Base-by-base conservation (phyloP, 2,888 invertebrate species). In the Latrodectus elegans region DNA sequence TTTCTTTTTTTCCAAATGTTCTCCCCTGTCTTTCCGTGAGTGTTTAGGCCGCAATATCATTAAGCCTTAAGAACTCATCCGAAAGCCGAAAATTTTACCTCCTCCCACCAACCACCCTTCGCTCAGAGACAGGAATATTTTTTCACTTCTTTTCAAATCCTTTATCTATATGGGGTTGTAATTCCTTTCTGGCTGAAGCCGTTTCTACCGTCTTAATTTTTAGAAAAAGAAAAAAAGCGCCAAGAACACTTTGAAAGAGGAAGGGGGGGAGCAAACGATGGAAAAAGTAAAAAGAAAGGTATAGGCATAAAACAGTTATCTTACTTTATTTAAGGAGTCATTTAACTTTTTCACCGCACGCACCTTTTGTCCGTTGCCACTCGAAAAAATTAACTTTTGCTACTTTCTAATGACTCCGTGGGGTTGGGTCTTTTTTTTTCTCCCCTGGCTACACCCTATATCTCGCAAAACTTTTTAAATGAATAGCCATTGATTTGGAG, bases 241-340 rank as follows among this genome's bases (percentile, higher is more conserved):
- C 81, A 87, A 81, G 86, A 81, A 81, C 81, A 81, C 77, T 77
- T 72, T 72, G 81, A 76, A 76, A 60, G 68, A 74, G 53, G 74
- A 22, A 53, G 74, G 67, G 49, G 26, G 55, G n/a, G 49, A 38
- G 15, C n/a, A 72, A 53, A 72, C 15, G 52, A 68, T 51, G 68
- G 52, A 77, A 78, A 78, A 80, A 38, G 51, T 15, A 80, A 72
- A 64, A 60, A 38, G 49, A 65, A 55, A 49, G 52, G 67, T 55
- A 55, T 64, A 72, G 77, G 64, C 73, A 79, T 83, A 88, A 88
- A 88, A 88, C 82, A 88, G 87, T 88, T 88, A 83, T 88, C 87
- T 88, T 88, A 88, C 87, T 88, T 83, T 82, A 88, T 88, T 88
- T 88, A 83, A 83, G n/a, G 75, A 81, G 82, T 83, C 87, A 83